Evolutionary conservation across 2,797 vertebrate genomes (phyloP).

Genomic region (Cirrhinus mrigala): DNA sequence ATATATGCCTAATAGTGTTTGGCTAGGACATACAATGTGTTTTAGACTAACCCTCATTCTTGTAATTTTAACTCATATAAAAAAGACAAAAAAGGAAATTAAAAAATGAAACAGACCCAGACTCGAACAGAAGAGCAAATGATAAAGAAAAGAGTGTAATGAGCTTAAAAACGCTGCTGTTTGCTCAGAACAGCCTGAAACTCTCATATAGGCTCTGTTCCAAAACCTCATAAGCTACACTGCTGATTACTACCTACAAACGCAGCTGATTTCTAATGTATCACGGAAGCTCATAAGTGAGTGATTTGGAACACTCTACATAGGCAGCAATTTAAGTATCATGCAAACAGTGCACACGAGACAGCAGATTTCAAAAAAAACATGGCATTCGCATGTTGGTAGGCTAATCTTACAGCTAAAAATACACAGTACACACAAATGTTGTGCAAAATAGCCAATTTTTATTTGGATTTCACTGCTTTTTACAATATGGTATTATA

Average conservation of each 20-base stretch:
- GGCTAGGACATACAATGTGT: not conserved
- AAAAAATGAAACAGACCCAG: not conserved
- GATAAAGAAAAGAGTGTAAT: slow-evolving; percentile 4
- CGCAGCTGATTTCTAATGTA: not conserved
- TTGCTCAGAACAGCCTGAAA: slow-evolving; percentile 5
- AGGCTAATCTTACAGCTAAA: not conserved
- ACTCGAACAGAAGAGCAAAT: not conserved
- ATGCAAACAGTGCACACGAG: not conserved
- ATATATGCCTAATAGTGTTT: not conserved
- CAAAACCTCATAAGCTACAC: not conserved
- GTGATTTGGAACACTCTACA: not conserved
- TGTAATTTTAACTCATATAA: not conserved
- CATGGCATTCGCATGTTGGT: not conserved
- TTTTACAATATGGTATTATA: too few relatives aligned
- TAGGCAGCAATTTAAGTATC: not conserved
- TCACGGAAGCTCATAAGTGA: not conserved
- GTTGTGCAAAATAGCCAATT: not conserved
- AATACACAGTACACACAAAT: not conserved
- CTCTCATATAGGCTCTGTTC: not conserved
- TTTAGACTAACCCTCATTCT: not conserved
- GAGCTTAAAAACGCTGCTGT: not conserved
- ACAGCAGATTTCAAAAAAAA: too few relatives aligned
- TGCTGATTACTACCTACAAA: not conserved
- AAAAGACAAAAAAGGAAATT: not conserved
- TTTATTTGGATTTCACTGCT: too few relatives aligned